Evolutionary conservation across 2,113 vertebrate species (phyloP), one percentile per base, ranked within the genome.

Genomic region (Callorhinus ursinus): DNA sequence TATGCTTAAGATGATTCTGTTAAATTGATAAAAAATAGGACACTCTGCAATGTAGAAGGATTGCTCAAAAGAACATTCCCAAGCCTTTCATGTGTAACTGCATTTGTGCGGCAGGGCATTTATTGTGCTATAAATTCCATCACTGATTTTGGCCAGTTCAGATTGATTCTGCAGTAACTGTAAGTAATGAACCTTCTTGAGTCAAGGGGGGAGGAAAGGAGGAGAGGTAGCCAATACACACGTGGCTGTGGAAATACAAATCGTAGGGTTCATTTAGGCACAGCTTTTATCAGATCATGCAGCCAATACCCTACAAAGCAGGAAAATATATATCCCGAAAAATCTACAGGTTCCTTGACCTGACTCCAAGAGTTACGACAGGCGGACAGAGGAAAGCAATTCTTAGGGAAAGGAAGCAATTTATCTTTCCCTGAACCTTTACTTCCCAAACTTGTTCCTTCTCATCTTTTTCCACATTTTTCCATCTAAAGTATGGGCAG

Each of bases 91-190:
- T 98, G 98, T 98, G 98, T 97, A 98, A 98, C 98, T 97, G 97
- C 96, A 97, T 97, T 98, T 98, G 98, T 98, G 94, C 85, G 65
- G 97, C 96, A 95, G 92, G 84, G 91, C 49, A 2, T 98, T 99
- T 98, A 98, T 98, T 98, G 97, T 98, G 98, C 98, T 98, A 96
- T 98, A 99, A 99, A 99, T 98, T 98, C 98, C 98, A 98, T 98
- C 98, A 96, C 98, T 98, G 98, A 98, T 99, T 99, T 99, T 98
- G 98, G 98, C 98, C 98, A 98, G 98, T 98, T 98, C 98, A 98
- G 98, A 98, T 98, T 98, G 99, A 99, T 99, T 98, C 98, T 98
- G 97, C 98, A 99, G 98, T 98, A 99, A 98, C 98, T 98, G 98
- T 98, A 98, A 99, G 98, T 99, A 99, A 99, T 98, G 98, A 98